Evolutionary conservation across 2,113 vertebrate species (phyloP).

Genomic region (Pica pica): DNA sequence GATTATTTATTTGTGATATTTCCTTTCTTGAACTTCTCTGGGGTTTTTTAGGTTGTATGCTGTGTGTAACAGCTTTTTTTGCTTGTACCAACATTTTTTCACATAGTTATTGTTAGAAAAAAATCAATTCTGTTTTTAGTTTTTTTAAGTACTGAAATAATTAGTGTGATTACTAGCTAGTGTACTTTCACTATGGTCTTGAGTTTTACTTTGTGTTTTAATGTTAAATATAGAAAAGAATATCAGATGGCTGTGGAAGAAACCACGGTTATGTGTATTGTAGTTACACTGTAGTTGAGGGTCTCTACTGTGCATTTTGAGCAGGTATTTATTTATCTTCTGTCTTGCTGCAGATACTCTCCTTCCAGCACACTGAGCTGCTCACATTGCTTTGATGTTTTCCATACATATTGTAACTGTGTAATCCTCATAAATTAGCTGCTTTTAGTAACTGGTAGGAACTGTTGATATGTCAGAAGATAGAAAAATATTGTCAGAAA

Average conservation of each 20-base stretch:
- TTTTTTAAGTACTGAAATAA: not conserved
- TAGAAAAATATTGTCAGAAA: not conserved
- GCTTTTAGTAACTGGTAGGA: not conserved
- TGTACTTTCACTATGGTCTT: not conserved
- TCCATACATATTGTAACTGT: not conserved
- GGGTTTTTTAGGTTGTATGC: not conserved
- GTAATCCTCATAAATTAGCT: not conserved
- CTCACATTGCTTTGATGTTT: not conserved
- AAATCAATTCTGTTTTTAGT: not conserved
- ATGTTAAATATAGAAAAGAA: not conserved
- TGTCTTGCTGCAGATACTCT: not conserved
- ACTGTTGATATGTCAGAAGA: not conserved
- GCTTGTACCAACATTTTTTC: not conserved
- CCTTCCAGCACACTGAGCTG: not conserved
- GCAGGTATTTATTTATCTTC: not conserved
- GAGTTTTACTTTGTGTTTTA: not conserved
- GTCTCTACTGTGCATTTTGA: not conserved
- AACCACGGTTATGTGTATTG: accelerated
- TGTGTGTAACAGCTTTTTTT: not conserved
- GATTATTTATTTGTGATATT: not conserved
- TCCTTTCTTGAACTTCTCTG: not conserved
- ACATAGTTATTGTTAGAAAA: not conserved
- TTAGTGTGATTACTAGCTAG: not conserved
- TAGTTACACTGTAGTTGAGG: not conserved
- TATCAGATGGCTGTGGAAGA: not conserved